Evolutionary conservation across 2,113 vertebrate species (phyloP), one percentile per base, ranked within the genome.

Genomic region (Amazona guildingii): DNA sequence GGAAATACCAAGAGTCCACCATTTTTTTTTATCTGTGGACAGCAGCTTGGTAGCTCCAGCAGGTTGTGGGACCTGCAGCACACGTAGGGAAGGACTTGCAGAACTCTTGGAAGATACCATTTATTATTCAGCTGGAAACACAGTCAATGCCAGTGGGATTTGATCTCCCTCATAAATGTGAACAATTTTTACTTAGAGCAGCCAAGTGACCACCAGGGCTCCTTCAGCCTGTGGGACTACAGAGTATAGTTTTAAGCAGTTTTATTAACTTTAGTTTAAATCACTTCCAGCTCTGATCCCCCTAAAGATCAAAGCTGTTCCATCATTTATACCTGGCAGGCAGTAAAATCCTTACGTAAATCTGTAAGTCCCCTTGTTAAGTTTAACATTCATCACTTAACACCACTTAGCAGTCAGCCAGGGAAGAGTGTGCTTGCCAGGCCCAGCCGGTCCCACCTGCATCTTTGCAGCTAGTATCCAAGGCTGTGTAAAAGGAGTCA

Each of bases 311-410:
- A 97, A 95, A 97, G 96, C 92, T 91, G 91, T 64, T 97, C 91
- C 74, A 96, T 96, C 96, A 96, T 87, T 97, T 93, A 95, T 95
- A 92, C 74, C 91, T 96, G 95, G 92, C 96, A 96, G 96, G 96
- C 94, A 95, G 94, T 96, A 97, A 96, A 97, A 96, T 80, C 95
- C 91, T 97, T 96, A 96, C 83, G 88, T 95, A 97, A 96, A 97
- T 96, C 96, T 94, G 88, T 85, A 95, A 96, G 94, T 92, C 86
- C 91, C 88, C 94, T 92, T 97, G 92, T 96, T 97, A 96, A 96
- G 70, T 94, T 96, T 96, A 97, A 97, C 96, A 97, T 96, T 97
- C 94, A 95, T 97, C 95, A 97, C 94, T 96, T 97, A 97, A 85
- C 94, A 95, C 49, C 89, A 88, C 78, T 95, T 91, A 96, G 95